Conservation (phyloP, 2,797 vertebrate species). For the Antrozous pallidus region DNA sequence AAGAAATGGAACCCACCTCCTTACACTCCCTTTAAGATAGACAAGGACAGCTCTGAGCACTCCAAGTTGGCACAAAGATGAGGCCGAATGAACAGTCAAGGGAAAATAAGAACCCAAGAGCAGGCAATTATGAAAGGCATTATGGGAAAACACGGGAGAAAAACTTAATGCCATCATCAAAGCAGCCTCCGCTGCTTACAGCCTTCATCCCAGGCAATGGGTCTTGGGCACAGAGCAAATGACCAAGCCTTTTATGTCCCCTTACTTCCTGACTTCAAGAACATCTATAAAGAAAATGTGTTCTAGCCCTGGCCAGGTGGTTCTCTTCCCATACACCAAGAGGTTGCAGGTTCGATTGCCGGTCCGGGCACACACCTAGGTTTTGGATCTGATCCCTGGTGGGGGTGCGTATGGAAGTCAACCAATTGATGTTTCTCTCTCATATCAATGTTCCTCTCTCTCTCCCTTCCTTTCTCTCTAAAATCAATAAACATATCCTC, state of each 20-base stretch:
- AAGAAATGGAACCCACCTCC: constrained; percentile 4
- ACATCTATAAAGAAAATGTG: not conserved
- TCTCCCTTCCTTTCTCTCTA: not conserved
- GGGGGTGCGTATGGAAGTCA: not conserved
- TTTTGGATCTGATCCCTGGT: not conserved
- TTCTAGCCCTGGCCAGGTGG: not conserved
- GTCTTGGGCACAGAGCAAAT: not conserved
- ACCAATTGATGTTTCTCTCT: not conserved
- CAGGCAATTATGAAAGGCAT: not conserved
- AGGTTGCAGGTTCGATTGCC: not conserved
- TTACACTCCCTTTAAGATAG: not conserved
- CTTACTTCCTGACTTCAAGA: not conserved
- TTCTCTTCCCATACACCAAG: not conserved
- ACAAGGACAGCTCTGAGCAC: not conserved
- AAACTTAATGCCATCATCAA: not conserved
- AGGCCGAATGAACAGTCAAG: not conserved
- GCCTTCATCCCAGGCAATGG: not conserved
- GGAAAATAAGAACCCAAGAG: not conserved
- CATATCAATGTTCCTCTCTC: not conserved
- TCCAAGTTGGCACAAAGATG: not conserved
- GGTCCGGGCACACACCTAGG: not conserved
- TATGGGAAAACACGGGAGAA: not conserved
- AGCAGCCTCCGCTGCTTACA: not conserved
- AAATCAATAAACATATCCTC: not conserved
- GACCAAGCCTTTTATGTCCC: not conserved